Conservation (phyloP, 2,888 invertebrate species). For the Phanerotoma sp. region DNA sequence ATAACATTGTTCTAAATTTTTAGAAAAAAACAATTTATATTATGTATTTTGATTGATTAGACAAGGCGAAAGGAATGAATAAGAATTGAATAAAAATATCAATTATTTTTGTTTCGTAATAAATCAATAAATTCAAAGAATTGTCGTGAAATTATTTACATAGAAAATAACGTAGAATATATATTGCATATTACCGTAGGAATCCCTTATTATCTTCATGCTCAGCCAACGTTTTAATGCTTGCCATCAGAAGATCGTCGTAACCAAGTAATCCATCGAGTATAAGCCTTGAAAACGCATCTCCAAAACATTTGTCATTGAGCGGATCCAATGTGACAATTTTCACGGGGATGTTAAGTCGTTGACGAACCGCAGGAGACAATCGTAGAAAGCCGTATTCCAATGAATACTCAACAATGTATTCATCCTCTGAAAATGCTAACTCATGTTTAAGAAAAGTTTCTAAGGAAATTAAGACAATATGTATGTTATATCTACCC, state of each 20-base stretch:
- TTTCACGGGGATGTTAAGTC: constrained; percentile 88
- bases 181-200: constrained; percentile 66
- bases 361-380: constrained; percentile 80
- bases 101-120: no score
- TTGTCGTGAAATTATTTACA: no score
- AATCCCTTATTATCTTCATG: constrained; percentile 96
- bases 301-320: constrained; percentile 91
- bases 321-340: constrained; percentile 85
- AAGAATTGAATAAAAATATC: no score
- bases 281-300: constrained; percentile 84
- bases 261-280: constrained; percentile 94
- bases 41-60: no score
- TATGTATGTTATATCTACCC: constrained; percentile 2
- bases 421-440: constrained; percentile 82
- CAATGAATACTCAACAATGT: constrained; percentile 96
- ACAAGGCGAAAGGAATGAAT: no score
- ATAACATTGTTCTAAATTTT: no score
- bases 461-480: constrained; percentile 16
- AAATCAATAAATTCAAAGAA: no score
- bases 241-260: constrained; percentile 95
- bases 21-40: no score
- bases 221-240: constrained; percentile 92
- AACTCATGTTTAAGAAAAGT: constrained; percentile 32
- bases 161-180: no score
- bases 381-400: constrained; percentile 95